phyloP scores from a whole-genome alignment of 2,113 vertebrate genomes.

The Pterocles burchelli region DNA sequence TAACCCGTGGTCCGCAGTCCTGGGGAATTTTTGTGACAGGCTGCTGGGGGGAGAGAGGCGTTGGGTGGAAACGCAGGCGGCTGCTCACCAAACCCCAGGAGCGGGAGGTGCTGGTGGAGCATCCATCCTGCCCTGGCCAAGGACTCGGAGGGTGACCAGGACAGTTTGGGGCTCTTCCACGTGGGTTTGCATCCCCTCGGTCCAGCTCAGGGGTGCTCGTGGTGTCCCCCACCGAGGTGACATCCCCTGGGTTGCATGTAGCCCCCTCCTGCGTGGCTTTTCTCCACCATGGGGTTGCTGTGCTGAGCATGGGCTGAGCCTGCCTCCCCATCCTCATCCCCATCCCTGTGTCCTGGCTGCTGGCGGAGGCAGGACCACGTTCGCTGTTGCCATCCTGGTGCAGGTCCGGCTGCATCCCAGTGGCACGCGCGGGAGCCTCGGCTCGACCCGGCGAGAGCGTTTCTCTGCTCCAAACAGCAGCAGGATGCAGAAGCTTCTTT shows the following conservation, averaged over 20 bases:
- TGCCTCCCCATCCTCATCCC: background rate
- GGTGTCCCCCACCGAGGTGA: background rate
- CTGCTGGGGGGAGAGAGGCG: background rate
- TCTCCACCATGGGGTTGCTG: background rate
- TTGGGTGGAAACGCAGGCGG: background rate
- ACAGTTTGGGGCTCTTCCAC: background rate
- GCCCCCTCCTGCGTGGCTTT: background rate
- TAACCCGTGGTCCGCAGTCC: background rate
- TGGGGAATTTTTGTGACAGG: background rate
- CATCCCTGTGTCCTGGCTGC: background rate
- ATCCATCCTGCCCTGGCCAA: background rate
- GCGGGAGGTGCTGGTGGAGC: background rate
- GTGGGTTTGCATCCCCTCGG: background rate
- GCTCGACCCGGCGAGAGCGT: rapidly evolving
- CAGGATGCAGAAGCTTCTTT: background rate
- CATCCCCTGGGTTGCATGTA: background rate
- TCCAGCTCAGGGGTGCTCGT: rapidly evolving
- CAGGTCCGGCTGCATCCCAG: background rate
- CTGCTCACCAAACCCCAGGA: background rate
- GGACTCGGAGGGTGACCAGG: rapidly evolving
- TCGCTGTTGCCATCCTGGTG: background rate
- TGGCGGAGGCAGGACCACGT: background rate
- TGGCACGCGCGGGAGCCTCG: rapidly evolving
- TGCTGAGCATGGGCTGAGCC: background rate
- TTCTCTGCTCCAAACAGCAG: background rate